Percentiles rank a stretch among this genome's conserved stretches.
Evolutionary conservation across 2,888 invertebrate genomes (phyloP).

Genomic region (Tryphoninae sp.): DNA sequence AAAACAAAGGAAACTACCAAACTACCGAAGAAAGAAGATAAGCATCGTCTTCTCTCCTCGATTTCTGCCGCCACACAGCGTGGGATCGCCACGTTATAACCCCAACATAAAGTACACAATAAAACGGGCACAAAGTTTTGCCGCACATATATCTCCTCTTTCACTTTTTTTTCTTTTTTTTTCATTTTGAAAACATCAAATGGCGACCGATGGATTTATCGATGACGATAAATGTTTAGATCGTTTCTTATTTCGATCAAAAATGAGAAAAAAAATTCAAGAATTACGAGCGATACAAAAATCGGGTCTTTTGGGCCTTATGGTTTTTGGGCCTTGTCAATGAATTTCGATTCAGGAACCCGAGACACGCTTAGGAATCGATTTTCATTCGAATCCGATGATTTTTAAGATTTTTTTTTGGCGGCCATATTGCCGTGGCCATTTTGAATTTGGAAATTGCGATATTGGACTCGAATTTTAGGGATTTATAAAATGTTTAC

Average conservation of each 20-base stretch:
- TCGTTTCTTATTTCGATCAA: neutral
- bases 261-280: neutral
- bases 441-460: neutral
- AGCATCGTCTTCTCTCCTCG: slow-evolving; percentile 66
- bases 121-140: slow-evolving; percentile 61
- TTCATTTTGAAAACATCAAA: slow-evolving; percentile 29
- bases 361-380: neutral
- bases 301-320: neutral
- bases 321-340: neutral
- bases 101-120: slow-evolving; percentile 57
- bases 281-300: neutral
- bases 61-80: slow-evolving; percentile 72
- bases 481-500: neutral
- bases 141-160: slow-evolving; percentile 46
- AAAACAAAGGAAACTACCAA: slow-evolving; percentile 79
- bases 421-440: neutral
- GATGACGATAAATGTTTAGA: slow-evolving; percentile 29
- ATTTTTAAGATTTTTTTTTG: neutral
- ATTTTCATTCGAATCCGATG: neutral
- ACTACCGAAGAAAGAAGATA: slow-evolving; percentile 75
- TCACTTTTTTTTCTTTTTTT: slow-evolving; percentile 56
- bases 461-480: neutral
- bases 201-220: slow-evolving; percentile 43
- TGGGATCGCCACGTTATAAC: slow-evolving; percentile 72
- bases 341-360: too few species aligned